phyloP scores from a whole-genome alignment of 2,113 vertebrate species.

The Camarhynchus parvulus region DNA sequence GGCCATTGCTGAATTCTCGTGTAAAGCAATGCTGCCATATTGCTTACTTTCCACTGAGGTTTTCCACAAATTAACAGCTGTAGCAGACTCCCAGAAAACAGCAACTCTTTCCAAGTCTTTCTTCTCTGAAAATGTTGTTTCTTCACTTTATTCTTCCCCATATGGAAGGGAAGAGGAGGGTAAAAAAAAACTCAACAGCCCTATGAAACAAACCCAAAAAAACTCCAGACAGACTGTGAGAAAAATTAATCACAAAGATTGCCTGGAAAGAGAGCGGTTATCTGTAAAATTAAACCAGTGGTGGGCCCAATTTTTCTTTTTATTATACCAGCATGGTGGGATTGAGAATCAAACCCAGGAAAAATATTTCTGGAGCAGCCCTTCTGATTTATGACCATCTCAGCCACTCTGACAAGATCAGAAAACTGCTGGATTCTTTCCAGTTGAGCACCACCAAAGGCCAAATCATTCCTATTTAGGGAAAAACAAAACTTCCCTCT shows the following conservation, averaged over 20 bases:
- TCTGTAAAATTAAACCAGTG: constrained; percentile 57
- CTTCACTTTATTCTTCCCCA: constrained; percentile 57
- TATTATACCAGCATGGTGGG: constrained; percentile 36
- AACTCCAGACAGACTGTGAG: constrained; percentile 7
- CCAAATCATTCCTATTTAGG: constrained; percentile 69
- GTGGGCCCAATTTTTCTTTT: constrained; percentile 38
- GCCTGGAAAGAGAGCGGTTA: constrained; percentile 29
- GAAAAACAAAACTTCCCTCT: constrained; percentile 66
- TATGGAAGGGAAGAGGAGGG: constrained; percentile 32
- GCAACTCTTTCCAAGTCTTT: constrained; percentile 68
- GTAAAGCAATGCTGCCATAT: constrained; percentile 63
- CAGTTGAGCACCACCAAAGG: constrained; percentile 46
- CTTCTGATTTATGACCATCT: constrained; percentile 56
- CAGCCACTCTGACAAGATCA: constrained; percentile 42
- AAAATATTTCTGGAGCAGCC: constrained; percentile 52
- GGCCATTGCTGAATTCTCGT: constrained; percentile 58
- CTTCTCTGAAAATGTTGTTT: constrained; percentile 67
- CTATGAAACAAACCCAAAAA: constrained; percentile 1
- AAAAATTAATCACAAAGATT: constrained; percentile 42
- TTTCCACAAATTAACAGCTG: constrained; percentile 77
- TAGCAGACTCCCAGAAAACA: constrained; percentile 70
- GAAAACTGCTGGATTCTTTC: constrained; percentile 56
- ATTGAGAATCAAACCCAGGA: constrained; percentile 33
- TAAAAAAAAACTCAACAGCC: not conserved
- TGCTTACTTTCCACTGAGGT: constrained; percentile 75